Conservation (phyloP, 2,113 vertebrate genomes). For the Archocentrus centrarchus region DNA sequence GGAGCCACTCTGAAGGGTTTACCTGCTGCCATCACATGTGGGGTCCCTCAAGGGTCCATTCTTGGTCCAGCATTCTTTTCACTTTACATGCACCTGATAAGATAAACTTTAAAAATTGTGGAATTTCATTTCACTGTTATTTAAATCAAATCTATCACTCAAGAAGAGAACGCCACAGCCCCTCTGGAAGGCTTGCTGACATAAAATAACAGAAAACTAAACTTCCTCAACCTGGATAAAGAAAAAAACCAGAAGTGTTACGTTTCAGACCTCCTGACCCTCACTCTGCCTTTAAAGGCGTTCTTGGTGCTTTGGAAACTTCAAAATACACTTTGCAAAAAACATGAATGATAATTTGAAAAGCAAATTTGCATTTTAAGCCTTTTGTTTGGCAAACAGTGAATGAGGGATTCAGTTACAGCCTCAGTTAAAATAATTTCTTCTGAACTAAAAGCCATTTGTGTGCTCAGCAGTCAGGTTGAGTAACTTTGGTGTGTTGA, state of each 20-base stretch:
- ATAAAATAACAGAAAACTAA: neutral
- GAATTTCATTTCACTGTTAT: neutral
- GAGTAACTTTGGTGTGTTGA: conserved; percentile 19
- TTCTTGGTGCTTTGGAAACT: neutral
- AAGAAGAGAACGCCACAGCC: no score
- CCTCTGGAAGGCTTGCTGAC: neutral
- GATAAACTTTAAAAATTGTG: no score
- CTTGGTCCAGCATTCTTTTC: no score
- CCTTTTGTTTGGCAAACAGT: no score
- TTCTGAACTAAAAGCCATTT: neutral
- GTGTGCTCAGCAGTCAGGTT: neutral
- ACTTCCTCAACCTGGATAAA: no score
- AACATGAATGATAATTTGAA: neutral
- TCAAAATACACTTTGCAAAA: neutral
- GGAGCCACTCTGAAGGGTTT: neutral
- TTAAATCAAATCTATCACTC: neutral
- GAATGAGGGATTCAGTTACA: neutral
- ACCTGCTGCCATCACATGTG: no score
- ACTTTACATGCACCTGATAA: no score
- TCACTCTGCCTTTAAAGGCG: neutral
- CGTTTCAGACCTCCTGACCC: no score
- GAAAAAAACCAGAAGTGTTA: no score
- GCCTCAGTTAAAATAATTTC: neutral
- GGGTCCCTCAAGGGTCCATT: no score
- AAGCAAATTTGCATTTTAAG: neutral